Conservation (phyloP, 2,797 vertebrate genomes). For the Lates japonicus region DNA sequence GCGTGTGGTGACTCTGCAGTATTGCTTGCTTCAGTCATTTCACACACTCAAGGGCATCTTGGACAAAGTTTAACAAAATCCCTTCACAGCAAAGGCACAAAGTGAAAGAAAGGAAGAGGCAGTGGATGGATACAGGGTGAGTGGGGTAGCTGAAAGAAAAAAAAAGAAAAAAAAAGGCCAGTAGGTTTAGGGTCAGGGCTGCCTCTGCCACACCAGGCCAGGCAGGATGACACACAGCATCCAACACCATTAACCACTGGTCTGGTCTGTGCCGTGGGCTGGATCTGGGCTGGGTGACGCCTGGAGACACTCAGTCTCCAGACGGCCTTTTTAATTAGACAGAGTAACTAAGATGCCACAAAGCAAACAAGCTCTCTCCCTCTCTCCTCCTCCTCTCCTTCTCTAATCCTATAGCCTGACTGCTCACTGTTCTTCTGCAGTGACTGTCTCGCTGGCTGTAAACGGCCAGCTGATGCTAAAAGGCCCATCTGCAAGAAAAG, state of each 20-base stretch:
- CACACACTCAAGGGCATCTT: slow-evolving; percentile 61
- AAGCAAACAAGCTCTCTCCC: slow-evolving; percentile 51
- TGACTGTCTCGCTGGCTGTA: slow-evolving; percentile 30
- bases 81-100: slow-evolving; percentile 26
- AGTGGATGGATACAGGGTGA: background rate
- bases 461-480: slow-evolving; percentile 65
- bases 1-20: slow-evolving; percentile 50
- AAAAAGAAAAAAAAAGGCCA: background rate
- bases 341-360: slow-evolving; percentile 67
- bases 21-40: slow-evolving; percentile 52
- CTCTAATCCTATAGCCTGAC: slow-evolving; percentile 63
- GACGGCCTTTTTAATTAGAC: slow-evolving; percentile 77
- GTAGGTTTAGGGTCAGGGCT: slow-evolving; percentile 17
- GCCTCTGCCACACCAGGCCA: slow-evolving; percentile 20
- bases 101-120: slow-evolving; percentile 5
- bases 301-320: slow-evolving; percentile 68
- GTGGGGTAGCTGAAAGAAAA: background rate
- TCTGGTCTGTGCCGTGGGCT: slow-evolving; percentile 46
- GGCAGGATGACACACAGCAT: slow-evolving; percentile 34
- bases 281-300: slow-evolving; percentile 68
- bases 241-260: slow-evolving; percentile 48
- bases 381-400: slow-evolving; percentile 5
- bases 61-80: slow-evolving; percentile 9
- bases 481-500: slow-evolving; percentile 62
- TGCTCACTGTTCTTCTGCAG: slow-evolving; percentile 58